Base-by-base conservation (phyloP, 2,113 vertebrate species). In the Osmerus mordax region DNA sequence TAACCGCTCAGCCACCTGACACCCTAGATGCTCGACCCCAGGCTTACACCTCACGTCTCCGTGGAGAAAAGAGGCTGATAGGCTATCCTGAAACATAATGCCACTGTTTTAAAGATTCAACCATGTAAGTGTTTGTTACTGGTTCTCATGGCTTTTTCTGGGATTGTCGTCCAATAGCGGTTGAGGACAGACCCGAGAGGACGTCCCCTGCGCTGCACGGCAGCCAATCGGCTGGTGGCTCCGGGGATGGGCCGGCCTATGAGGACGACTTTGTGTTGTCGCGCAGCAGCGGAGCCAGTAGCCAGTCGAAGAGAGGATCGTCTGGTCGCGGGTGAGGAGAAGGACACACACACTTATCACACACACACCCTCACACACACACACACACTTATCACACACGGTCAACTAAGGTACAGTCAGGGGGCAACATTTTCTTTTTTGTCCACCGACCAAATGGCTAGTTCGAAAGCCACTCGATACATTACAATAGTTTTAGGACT, bases 211-310 rank as follows among this genome's bases (percentile, higher is more conserved):
- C 83, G 1, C 76, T 88, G 3, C 86, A 14, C 18, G 87, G 93
- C 66, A 78, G 84, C n/a, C 84, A 84, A 58, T 88, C 90, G 67
- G 74, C 79, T 53, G 68, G 85, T 72, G 90, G 86, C 71, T 88
- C 91, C 11, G 76, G 88, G 0, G 92, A 94, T 6, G 91, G 87
- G 0, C n/a, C 83, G 2, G 80, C 76, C 63, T 96, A 97, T 1
- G 95, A 96, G 74, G 95, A 96, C 78, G 96, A 97, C 76, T 98
- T 98, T 87, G 83, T 91, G 56, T 97, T 94, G 0, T 94, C 92
- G 0, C 87, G 90, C 25, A 91, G 90, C 78, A 97, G 92, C 70
- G 89, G 82, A 80, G 86, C 86, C 69, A 91, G 84, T 70, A 91
- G 89, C 67, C 84, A 91, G 66, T 89, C 91, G 71, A 94, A 76